These are phyloP conservation scores for Sula dactylatra DNA, from an alignment of 2,113 vertebrate species.

Conservation along the genomic window DNA sequence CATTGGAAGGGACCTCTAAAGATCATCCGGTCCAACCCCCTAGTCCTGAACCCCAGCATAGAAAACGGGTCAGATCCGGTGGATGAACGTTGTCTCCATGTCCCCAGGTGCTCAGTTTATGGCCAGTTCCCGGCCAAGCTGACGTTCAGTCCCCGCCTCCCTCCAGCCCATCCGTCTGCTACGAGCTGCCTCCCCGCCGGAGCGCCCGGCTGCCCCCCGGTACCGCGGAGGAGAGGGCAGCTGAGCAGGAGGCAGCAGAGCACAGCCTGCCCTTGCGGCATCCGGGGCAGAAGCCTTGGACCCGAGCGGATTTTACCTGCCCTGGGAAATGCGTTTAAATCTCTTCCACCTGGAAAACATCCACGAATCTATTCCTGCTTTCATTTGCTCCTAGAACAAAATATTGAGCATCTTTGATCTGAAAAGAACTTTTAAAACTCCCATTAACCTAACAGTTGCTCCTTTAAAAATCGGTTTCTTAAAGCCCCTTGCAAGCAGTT, in stretches of 20 bases:
- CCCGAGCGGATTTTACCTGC: background rate
- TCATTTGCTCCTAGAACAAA: background rate
- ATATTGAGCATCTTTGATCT: background rate
- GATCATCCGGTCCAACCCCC: background rate
- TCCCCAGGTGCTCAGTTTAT: background rate
- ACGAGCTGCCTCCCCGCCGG: background rate
- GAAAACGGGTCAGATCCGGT: background rate
- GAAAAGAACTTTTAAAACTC: background rate
- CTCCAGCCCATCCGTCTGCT: background rate
- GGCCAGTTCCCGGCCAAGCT: background rate
- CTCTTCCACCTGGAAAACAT: background rate
- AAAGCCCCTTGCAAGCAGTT: background rate
- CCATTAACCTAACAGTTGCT: background rate
- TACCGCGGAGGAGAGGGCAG: background rate
- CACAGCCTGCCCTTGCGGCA: background rate
- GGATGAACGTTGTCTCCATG: background rate
- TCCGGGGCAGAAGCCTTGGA: background rate
- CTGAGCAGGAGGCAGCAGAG: background rate
- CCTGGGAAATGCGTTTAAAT: background rate
- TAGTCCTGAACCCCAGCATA: background rate
- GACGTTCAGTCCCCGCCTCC: background rate
- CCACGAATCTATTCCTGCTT: background rate
- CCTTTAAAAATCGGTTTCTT: background rate
- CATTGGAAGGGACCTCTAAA: background rate
- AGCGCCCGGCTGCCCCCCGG: too few relatives aligned